phyloP scores from a whole-genome alignment of 2,113 vertebrate species.

The Pelvicachromis taeniatus region DNA sequence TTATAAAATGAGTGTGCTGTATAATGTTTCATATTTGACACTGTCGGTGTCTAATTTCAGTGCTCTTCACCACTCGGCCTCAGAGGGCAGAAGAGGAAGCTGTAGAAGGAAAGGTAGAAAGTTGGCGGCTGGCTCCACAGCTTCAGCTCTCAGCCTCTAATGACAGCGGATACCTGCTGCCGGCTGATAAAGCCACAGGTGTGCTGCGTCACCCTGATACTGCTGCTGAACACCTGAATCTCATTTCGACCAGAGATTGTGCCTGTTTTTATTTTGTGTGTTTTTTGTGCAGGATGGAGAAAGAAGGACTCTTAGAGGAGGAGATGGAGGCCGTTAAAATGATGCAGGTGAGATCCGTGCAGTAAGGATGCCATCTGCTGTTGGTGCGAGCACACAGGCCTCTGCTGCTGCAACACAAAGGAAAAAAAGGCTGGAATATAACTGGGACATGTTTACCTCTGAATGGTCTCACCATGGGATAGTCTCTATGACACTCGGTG shows the following conservation, averaged over 20 bases:
- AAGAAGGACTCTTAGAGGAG: neutral
- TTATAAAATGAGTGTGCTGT: accelerated
- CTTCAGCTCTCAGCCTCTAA: neutral
- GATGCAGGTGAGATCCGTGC: neutral
- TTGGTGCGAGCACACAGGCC: neutral
- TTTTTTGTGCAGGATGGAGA: neutral
- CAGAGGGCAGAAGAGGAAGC: neutral
- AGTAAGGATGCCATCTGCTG: neutral
- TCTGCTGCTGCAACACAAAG: neutral
- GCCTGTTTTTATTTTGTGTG: neutral
- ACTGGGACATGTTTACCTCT: neutral
- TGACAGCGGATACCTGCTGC: neutral
- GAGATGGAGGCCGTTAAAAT: neutral
- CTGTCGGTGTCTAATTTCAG: neutral
- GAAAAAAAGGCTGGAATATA: neutral
- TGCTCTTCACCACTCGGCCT: neutral
- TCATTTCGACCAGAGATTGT: neutral
- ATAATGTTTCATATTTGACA: neutral
- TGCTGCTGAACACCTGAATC: neutral
- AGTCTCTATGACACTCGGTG: too few relatives aligned
- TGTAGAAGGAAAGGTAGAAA: neutral
- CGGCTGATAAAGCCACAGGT: neutral
- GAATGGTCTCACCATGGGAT: neutral
- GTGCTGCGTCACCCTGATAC: neutral
- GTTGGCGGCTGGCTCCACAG: neutral